Conservation (phyloP, 2,888 invertebrate genomes). For the Dasypolia templi region DNA sequence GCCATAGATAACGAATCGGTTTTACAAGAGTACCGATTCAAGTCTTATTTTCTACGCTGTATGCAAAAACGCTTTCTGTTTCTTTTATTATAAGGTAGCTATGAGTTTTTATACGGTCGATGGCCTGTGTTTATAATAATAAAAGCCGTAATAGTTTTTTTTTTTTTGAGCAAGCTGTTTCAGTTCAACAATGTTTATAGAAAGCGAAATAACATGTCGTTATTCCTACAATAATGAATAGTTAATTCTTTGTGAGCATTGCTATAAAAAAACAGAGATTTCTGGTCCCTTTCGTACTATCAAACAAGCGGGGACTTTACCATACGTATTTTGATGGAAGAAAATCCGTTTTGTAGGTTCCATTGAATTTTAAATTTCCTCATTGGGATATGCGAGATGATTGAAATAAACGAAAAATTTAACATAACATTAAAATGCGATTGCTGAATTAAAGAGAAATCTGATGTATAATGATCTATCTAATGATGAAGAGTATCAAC, state of each 20-base stretch:
- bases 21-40: slow-evolving; percentile 4
- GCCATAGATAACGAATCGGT: slow-evolving; percentile 7
- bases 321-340: neutral
- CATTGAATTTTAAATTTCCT: neutral
- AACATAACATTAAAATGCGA: neutral
- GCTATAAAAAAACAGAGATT: too few species aligned
- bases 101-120: slow-evolving; percentile 29
- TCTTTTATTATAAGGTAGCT: slow-evolving; percentile 31
- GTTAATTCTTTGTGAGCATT: too few species aligned
- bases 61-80: slow-evolving; percentile 42
- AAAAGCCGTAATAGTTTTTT: slow-evolving; percentile 22
- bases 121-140: slow-evolving; percentile 21
- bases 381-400: neutral
- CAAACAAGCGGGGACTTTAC: neutral
- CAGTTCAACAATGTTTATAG: slow-evolving; percentile 4
- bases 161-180: slow-evolving; percentile 16
- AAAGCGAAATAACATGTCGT: neutral
- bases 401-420: neutral
- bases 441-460: neutral
- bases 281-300: neutral
- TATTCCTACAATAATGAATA: neutral
- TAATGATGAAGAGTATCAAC: neutral
- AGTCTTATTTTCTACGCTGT: neutral
- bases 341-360: too few species aligned
- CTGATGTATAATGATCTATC: neutral